Evolutionary conservation across 2,888 invertebrate species (phyloP).

Genomic region (Hirtodrosophila trivittata): DNA sequence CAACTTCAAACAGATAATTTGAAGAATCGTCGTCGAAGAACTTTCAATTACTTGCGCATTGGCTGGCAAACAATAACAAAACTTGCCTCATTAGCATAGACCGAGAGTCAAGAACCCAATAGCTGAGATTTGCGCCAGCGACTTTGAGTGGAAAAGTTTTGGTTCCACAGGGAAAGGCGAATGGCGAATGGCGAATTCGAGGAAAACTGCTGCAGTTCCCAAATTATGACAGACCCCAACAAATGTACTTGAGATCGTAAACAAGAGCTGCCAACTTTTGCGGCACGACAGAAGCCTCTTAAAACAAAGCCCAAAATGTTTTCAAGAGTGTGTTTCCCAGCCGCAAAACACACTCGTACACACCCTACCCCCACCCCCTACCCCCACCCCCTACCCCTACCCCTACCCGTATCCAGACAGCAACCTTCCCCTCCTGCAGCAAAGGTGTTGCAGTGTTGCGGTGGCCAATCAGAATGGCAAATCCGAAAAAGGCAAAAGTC

Average conservation of each 20-base stretch:
- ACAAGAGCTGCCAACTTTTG: slow-evolving; percentile 72
- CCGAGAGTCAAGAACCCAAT: slow-evolving; percentile 49
- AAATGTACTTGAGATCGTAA: slow-evolving; percentile 75
- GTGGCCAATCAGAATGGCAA: slow-evolving; percentile 47
- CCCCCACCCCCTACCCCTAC: not conserved
- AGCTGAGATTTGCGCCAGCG: slow-evolving; percentile 63
- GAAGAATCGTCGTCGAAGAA: slow-evolving; percentile 34
- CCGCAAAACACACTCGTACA: slow-evolving; percentile 11
- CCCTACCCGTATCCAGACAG: no score
- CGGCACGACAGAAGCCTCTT: slow-evolving; percentile 55
- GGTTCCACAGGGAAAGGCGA: slow-evolving; percentile 10
- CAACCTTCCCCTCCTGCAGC: not conserved
- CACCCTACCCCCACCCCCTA: not conserved
- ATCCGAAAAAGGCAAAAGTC: slow-evolving; percentile 41
- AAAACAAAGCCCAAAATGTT: slow-evolving; percentile 53
- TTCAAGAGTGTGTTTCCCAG: slow-evolving; percentile 24
- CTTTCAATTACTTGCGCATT: slow-evolving; percentile 59
- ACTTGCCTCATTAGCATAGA: slow-evolving; percentile 76
- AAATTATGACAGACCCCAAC: slow-evolving; percentile 65
- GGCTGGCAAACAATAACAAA: slow-evolving; percentile 46
- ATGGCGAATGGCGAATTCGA: slow-evolving; percentile 39
- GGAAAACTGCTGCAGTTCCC: slow-evolving; percentile 26
- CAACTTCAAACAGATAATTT: slow-evolving; percentile 40
- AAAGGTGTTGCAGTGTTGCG: slow-evolving; percentile 16
- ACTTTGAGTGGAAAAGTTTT: slow-evolving; percentile 69